phyloP scores from a whole-genome alignment of 2,797 vertebrate species.

The Megaceryle alcyon region DNA sequence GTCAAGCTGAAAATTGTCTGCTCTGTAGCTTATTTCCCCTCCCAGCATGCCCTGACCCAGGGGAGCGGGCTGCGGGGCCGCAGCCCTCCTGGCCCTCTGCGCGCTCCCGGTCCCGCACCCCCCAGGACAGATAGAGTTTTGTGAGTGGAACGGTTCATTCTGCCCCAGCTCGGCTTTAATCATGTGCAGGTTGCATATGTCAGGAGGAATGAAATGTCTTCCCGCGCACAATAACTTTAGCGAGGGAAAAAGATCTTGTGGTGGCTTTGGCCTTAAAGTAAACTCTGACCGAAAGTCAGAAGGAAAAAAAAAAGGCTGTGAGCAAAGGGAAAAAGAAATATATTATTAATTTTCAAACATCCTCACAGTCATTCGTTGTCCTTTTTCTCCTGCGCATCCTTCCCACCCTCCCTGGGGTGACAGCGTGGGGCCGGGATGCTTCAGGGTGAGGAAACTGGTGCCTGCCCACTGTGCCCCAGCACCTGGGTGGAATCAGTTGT shows the following conservation, averaged over 20 bases:
- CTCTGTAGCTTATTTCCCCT: slow-evolving; percentile 90
- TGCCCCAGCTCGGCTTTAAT: slow-evolving; percentile 74
- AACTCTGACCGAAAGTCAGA: neutral
- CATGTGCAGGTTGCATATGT: slow-evolving; percentile 34
- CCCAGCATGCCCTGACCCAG: slow-evolving; percentile 85
- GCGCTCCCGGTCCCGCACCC: slow-evolving; percentile 80
- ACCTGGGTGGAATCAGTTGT: neutral
- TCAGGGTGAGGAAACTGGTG: neutral
- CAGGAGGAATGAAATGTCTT: slow-evolving; percentile 52
- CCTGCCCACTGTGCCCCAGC: neutral
- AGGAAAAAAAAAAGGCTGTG: neutral
- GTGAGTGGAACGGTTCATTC: slow-evolving; percentile 59
- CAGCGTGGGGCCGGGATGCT: accelerated
- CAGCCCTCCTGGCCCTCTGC: slow-evolving; percentile 79
- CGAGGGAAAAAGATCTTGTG: neutral
- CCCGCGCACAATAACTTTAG: neutral
- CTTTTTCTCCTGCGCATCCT: neutral
- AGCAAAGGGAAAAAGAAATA: neutral
- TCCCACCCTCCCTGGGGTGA: accelerated
- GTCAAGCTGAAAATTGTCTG: slow-evolving; percentile 99
- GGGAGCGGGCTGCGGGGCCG: slow-evolving; percentile 80
- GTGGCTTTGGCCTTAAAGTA: neutral
- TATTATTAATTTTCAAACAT: slow-evolving; percentile 15
- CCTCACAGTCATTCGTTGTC: neutral
- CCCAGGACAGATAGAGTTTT: slow-evolving; percentile 84